Evolutionary conservation across 2,888 invertebrate species (phyloP).

Genomic region (Agrilus mali): DNA sequence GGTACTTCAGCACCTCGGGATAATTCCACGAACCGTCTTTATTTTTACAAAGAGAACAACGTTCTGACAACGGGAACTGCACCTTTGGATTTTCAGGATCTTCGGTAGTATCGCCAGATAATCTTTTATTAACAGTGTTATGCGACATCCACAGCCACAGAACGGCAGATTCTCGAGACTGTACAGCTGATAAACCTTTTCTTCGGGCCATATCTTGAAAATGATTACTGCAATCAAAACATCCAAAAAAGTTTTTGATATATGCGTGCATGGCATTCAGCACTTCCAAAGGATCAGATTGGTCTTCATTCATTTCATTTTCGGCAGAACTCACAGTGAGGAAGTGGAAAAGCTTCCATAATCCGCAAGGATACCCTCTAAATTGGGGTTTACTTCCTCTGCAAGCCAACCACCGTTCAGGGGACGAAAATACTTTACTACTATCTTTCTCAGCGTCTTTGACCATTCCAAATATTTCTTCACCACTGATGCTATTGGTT

Average conservation of each 20-base stretch:
- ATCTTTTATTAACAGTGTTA: conserved; percentile 80
- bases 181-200: conserved; percentile 56
- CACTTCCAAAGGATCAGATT: conserved; percentile 51
- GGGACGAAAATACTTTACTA: conserved; percentile 42
- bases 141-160: conserved; percentile 93
- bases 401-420: conserved; percentile 65
- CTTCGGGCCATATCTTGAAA: conserved; percentile 74
- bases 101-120: conserved; percentile 77
- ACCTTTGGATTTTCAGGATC: conserved; percentile 83
- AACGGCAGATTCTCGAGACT: conserved; percentile 60
- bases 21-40: conserved; percentile 44
- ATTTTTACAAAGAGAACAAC: conserved; percentile 58
- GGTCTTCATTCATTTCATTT: conserved; percentile 20
- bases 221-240: conserved; percentile 79
- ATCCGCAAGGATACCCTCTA: conserved; percentile 85
- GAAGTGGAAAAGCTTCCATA: conserved; percentile 92
- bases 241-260: conserved; percentile 86
- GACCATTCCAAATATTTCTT: conserved; percentile 44
- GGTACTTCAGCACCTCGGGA: conserved; percentile 48
- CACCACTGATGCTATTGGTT: conserved; percentile 43
- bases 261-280: conserved; percentile 77
- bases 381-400: conserved; percentile 59
- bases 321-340: conserved; percentile 67
- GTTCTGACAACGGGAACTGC: conserved; percentile 63
- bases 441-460: conserved; percentile 37